phyloP scores from a whole-genome alignment of 1,140 invertebrate genomes.

The Sycophaga agraensis region DNA sequence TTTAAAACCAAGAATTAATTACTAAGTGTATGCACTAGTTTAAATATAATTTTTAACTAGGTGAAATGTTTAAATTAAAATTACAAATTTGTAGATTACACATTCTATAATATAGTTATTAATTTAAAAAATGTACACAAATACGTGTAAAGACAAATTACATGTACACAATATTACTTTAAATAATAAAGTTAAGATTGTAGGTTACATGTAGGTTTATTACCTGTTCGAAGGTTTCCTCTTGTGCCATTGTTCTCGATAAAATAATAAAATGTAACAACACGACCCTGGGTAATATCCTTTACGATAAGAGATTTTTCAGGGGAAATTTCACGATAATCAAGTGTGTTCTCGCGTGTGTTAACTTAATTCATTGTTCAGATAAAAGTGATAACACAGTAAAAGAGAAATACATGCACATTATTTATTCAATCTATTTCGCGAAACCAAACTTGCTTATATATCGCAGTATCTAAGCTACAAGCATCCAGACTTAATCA shows the following conservation, averaged over 20 bases:
- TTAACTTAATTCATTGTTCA: too few species aligned
- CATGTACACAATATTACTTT: too few species aligned
- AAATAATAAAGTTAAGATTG: background rate
- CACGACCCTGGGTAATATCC: background rate
- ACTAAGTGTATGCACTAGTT: too few species aligned
- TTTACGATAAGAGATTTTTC: slow-evolving; percentile 17
- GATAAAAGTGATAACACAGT: too few species aligned
- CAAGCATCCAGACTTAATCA: too few species aligned
- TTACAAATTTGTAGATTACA: background rate
- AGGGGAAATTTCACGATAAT: slow-evolving; percentile 24
- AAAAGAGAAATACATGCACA: too few species aligned
- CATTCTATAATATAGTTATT: background rate
- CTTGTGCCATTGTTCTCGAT: slow-evolving; percentile 30
- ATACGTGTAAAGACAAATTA: background rate
- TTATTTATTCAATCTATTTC: too few species aligned
- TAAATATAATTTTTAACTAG: too few species aligned
- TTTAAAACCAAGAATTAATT: too few species aligned
- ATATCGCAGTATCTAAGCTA: too few species aligned
- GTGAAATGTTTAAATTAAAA: background rate
- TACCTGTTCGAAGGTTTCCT: slow-evolving; percentile 38
- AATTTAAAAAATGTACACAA: background rate
- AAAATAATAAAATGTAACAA: background rate
- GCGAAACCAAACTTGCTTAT: too few species aligned
- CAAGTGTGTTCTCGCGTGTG: slow-evolving; percentile 23
- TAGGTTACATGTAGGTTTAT: slow-evolving; percentile 1